Evolutionary conservation across 2,113 vertebrate species (phyloP).

Genomic region (Telmatochromis sp.): DNA sequence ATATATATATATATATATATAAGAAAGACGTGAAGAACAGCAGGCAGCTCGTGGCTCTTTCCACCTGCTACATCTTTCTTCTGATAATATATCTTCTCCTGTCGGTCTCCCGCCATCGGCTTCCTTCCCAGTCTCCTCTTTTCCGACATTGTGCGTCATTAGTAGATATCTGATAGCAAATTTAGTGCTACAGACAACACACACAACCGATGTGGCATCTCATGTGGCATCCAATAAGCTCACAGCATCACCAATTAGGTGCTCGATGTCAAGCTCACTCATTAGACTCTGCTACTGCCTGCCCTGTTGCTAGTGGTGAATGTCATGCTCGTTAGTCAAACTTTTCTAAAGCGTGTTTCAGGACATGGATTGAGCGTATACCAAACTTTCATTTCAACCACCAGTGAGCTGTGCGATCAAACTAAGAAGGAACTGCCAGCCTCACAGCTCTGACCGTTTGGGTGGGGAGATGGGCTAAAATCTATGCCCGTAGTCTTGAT

Average conservation of each 20-base stretch:
- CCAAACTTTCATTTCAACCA: background rate
- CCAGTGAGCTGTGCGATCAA: background rate
- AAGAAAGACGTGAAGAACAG: background rate
- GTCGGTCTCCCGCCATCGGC: background rate
- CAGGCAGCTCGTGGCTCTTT: background rate
- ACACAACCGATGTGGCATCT: background rate
- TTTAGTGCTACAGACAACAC: background rate
- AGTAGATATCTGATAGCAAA: slow-evolving; percentile 12
- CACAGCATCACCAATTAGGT: slow-evolving; percentile 9
- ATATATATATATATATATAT: background rate
- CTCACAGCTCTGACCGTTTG: background rate
- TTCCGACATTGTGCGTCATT: slow-evolving; percentile 9
- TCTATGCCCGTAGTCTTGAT: background rate
- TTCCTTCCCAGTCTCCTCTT: slow-evolving; percentile 12
- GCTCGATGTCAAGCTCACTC: background rate
- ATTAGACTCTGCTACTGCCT: background rate
- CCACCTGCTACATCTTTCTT: background rate
- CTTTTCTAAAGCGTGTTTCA: background rate
- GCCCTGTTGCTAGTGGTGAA: slow-evolving; percentile 4
- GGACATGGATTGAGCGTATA: background rate
- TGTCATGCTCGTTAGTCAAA: slow-evolving; percentile 25
- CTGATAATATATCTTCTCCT: slow-evolving; percentile 12
- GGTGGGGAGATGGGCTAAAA: background rate
- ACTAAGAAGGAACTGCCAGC: background rate
- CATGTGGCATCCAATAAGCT: background rate